A percentile compares a stretch with the other conserved stretches of the same genome.
phyloP scores from a whole-genome alignment of 1,140 invertebrate species.

The Sipha flava region DNA sequence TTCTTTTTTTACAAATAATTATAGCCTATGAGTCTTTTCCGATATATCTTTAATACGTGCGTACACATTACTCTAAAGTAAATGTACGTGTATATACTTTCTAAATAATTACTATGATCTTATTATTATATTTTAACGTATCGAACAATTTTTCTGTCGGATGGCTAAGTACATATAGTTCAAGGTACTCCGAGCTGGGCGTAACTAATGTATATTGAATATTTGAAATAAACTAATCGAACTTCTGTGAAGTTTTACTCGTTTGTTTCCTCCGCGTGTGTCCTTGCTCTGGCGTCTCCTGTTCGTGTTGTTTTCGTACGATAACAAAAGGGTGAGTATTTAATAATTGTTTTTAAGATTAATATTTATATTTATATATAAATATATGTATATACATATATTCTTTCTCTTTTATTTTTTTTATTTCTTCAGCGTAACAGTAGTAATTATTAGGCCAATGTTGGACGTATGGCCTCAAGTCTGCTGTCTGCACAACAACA shows the following conservation, averaged over 20 bases:
- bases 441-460: neutral
- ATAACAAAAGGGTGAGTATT: constrained; percentile 5
- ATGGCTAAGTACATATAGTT: neutral
- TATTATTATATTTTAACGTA: neutral
- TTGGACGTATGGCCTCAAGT: neutral
- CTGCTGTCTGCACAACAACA: neutral
- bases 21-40: neutral
- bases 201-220: neutral
- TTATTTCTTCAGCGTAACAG: neutral
- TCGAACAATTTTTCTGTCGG: neutral
- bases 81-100: neutral
- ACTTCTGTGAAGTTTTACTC: neutral
- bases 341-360: constrained; percentile 4
- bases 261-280: neutral
- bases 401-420: neutral
- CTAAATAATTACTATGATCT: neutral
- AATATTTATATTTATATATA: no score
- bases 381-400: no score
- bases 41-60: neutral
- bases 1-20: neutral
- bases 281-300: constrained; percentile 4
- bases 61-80: neutral
- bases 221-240: neutral
- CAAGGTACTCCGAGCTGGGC: neutral
- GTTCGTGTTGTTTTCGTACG: neutral